Evolutionary conservation across 2,888 invertebrate genomes (phyloP), one percentile per base, ranked within the genome.

Genomic region (Drosophila eohydei): DNA sequence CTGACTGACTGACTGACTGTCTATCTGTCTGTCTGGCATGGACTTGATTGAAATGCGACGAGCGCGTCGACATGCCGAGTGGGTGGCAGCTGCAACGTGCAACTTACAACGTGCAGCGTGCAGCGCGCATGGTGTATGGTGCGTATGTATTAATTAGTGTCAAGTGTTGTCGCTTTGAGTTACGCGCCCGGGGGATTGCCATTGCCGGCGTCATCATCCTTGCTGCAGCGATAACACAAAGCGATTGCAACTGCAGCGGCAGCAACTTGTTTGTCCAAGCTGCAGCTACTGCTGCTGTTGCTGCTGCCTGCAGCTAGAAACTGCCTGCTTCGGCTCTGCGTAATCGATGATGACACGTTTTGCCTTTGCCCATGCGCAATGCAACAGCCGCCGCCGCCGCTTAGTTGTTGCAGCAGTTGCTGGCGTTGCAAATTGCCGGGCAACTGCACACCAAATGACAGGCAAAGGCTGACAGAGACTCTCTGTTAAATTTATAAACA

Each of bases 71-170:
- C 83, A 69, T 74, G 72, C 88, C 74, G 71, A 80, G 84, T 89
- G 84, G 84, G 38, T 52, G 52, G 52, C 86, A 74, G 66, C 52
- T 43, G 55, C 55, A 56, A 14, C 41, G 40, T 44, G 58, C 44
- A 61, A 32, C 44, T 52, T 43, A 59, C 50, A 56, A 34, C 46
- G 60, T 34, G 54, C 46, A 38, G 9, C 21, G 30, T 36, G 57
- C 41, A 28, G 21, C 40, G 64, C 65, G 61, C 58, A 57, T 61
- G 52, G 38, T 67, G 60, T 28, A 28, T 70, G 75, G 77, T 83
- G 84, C 80, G 85, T 88, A 88, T 81, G 90, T 90, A 90, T 89
- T 91, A 91, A 89, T 89, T 91, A 89, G 88, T 90, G 90, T 85
- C 89, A 89, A 89, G 90, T 78, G 88, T 90, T 87, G 90, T 90